Percentiles rank a stretch among this genome's conserved stretches.
These are phyloP conservation scores for Aporrectodea caliginosa DNA, from an alignment of 1,140 invertebrate genomes.

Conservation along the genomic window DNA sequence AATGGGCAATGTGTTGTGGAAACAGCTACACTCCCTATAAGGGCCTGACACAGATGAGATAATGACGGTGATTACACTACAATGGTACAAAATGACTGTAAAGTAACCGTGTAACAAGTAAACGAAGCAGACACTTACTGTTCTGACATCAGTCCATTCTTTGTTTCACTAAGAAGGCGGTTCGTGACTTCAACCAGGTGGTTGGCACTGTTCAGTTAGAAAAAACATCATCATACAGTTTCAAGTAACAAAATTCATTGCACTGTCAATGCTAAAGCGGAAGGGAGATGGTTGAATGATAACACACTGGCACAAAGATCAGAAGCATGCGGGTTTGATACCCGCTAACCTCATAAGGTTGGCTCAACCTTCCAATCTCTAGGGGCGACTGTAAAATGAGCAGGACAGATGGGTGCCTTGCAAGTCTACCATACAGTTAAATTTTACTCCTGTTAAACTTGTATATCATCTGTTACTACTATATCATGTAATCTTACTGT, in stretches of 20 bases:
- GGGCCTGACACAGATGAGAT: not conserved
- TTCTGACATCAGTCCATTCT: not conserved
- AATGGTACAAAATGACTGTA: not conserved
- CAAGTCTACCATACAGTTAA: too few species aligned
- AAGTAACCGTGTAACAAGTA: not conserved
- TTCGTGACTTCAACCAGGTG: not conserved
- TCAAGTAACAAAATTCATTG: not conserved
- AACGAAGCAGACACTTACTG: not conserved
- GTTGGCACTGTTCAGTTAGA: not conserved
- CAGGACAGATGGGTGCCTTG: too few species aligned
- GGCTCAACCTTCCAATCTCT: not conserved
- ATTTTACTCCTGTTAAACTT: too few species aligned
- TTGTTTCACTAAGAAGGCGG: not conserved
- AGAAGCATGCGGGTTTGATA: not conserved
- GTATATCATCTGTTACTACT: too few species aligned
- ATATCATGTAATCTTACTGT: too few species aligned
- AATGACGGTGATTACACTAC: not conserved
- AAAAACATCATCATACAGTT: not conserved
- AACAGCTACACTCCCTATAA: too few species aligned
- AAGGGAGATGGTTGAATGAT: not conserved
- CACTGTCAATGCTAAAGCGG: not conserved
- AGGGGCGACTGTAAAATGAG: not conserved
- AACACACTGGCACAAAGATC: too few species aligned
- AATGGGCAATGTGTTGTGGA: too few species aligned
- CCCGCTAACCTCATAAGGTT: not conserved